phyloP scores from a whole-genome alignment of 2,113 vertebrate species.

The Sebastes fasciatus region DNA sequence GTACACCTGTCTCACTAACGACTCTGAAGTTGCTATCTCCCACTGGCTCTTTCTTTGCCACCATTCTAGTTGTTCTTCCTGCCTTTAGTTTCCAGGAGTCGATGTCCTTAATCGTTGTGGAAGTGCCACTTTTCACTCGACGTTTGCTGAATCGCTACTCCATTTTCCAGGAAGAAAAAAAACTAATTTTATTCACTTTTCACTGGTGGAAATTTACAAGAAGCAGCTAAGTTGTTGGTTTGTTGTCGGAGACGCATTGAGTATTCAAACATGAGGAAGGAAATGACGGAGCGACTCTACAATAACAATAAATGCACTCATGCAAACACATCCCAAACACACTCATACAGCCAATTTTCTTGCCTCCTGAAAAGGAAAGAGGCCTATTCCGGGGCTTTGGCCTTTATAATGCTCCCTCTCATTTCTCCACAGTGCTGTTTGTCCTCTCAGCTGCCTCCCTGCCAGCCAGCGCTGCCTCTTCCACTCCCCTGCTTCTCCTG shows the following conservation, averaged over 20 bases:
- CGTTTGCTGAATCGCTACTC: slow-evolving; percentile 24
- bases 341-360: slow-evolving; percentile 16
- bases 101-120: slow-evolving; percentile 10
- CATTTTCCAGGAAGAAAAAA: slow-evolving; percentile 9
- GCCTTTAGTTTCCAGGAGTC: slow-evolving; percentile 37
- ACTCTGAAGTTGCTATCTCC: slow-evolving; percentile 25
- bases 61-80: slow-evolving; percentile 18
- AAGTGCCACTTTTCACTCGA: slow-evolving; percentile 23
- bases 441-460: slow-evolving; percentile 49
- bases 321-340: slow-evolving; percentile 11
- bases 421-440: slow-evolving; percentile 55
- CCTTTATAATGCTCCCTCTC: slow-evolving; percentile 47
- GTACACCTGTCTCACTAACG: slow-evolving; percentile 28
- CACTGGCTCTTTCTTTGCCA: slow-evolving; percentile 12
- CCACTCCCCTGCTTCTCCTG: slow-evolving; percentile 49
- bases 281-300: not conserved
- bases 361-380: slow-evolving; percentile 22
- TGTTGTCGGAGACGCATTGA: not conserved
- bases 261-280: no score
- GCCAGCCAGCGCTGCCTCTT: slow-evolving; percentile 51
- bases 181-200: not conserved
- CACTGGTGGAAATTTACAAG: not conserved
- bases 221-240: not conserved
- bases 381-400: slow-evolving; percentile 31
- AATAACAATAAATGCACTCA: slow-evolving; percentile 3